Evolutionary conservation across 2,888 invertebrate genomes (phyloP), one percentile per base, ranked within the genome.

Genomic region (Brachypalpus laphriformis): DNA sequence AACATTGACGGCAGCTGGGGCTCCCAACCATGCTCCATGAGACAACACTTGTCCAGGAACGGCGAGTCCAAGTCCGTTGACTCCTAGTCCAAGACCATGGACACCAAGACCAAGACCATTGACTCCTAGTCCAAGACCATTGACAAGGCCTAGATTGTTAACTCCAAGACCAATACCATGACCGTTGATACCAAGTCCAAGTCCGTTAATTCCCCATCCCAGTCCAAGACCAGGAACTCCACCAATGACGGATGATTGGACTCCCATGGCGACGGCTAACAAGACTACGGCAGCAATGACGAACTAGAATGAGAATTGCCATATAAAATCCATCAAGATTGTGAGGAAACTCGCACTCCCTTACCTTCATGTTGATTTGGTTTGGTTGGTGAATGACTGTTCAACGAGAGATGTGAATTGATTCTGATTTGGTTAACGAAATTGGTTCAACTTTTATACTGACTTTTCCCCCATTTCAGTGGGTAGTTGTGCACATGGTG

Each of bases 191-290:
- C 65, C 63, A 28, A 89, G 20, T 91, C 90, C n/a, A n/a, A n/a
- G n/a, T n/a, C n/a, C n/a, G 91, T 91, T 45, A 89, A 91, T 8
- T 90, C 89, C 22, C 1, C 42, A n/a, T 22, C 54, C 68, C 18
- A 70, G 56, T 37, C 71, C 71, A 20, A 68, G 14, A 14, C 59
- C 51, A 14, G 76, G 76, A 57, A 59, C 37, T 8, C 61, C 40
- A 11, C 54, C 40, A 65, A 90, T 88, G 74, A 91, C 76, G 2
- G 91, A 91, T 6, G 91, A 89, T 88, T 91, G 90, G 22, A 89
- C 90, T 74, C 89, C 89, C 88, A 90, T 87, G 88, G 90, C 89
- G 42, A 92, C 89, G 75, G 90, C 91, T 89, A 92, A 89, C 80
- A 90, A 88, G 87, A 90, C 87, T 87, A 88, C 87, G 71, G 88